Evolutionary conservation across 2,888 invertebrate species (phyloP).

Genomic region (Pseudococcus jackbeardsleyi): DNA sequence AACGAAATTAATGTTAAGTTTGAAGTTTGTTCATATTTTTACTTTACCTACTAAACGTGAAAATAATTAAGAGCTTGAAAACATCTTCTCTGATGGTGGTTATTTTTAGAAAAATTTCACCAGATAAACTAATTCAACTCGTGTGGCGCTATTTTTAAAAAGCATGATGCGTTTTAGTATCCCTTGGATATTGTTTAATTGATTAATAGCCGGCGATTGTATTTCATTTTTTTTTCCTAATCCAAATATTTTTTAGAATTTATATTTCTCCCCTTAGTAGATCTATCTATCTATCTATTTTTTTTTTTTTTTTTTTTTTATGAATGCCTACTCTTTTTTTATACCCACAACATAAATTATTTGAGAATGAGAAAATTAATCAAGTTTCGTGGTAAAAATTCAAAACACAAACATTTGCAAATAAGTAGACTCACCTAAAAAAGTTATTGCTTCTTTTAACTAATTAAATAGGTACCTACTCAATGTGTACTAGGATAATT

Average conservation of each 20-base stretch:
- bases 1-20: neutral
- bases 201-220: neutral
- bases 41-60: neutral
- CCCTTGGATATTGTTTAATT: neutral
- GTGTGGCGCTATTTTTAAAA: conserved; percentile 34
- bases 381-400: too few relatives aligned
- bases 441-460: too few relatives aligned
- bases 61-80: neutral
- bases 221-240: neutral
- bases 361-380: too few relatives aligned
- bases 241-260: neutral
- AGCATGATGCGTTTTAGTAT: neutral
- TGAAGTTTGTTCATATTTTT: neutral
- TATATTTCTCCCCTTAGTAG: neutral
- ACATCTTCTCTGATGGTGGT: neutral
- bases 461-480: neutral
- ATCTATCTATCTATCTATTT: too few relatives aligned
- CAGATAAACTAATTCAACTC: neutral
- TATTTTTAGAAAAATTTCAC: conserved; percentile 37
- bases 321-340: too few relatives aligned
- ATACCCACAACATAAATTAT: too few relatives aligned
- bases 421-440: too few relatives aligned
- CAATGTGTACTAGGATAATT: neutral
- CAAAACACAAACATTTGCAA: too few relatives aligned
- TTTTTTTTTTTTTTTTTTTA: too few relatives aligned